A percentile compares a stretch with the other conserved stretches of the same genome.
phyloP scores from a whole-genome alignment of 2,113 vertebrate species.

The Chloroceryle aenea region DNA sequence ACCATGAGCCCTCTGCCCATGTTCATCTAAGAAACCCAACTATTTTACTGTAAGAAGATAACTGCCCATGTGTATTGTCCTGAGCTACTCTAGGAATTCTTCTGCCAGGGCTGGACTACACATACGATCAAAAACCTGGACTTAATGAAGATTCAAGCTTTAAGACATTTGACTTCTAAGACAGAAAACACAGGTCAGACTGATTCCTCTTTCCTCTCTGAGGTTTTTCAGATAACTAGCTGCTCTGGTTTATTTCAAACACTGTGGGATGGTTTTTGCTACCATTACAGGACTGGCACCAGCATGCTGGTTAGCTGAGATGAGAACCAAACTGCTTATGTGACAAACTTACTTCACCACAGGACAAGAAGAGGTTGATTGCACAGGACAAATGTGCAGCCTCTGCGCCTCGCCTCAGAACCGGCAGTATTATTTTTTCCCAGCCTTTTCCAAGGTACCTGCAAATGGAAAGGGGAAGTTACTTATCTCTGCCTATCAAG shows the following conservation, averaged over 20 bases:
- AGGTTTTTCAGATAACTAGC: background rate
- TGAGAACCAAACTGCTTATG: background rate
- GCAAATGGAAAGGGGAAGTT: background rate
- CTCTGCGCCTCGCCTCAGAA: background rate
- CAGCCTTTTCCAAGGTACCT: background rate
- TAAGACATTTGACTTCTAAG: background rate
- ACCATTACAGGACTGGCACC: background rate
- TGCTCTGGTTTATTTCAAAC: background rate
- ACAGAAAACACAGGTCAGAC: background rate
- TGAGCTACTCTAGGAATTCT: background rate
- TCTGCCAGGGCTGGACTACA: background rate
- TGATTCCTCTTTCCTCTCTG: background rate
- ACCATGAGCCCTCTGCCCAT: background rate
- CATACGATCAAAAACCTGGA: background rate
- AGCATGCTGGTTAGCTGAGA: background rate
- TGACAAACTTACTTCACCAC: background rate
- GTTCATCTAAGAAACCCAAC: background rate
- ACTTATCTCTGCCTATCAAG: background rate
- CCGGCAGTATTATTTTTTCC: background rate
- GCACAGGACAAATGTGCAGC: background rate
- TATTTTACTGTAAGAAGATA: background rate
- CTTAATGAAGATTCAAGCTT: background rate
- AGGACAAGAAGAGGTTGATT: background rate
- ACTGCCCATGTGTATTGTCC: background rate
- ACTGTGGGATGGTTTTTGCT: background rate